Evolutionary conservation across 2,888 invertebrate genomes (phyloP).

Genomic region (Lasioglossum leucozonium): DNA sequence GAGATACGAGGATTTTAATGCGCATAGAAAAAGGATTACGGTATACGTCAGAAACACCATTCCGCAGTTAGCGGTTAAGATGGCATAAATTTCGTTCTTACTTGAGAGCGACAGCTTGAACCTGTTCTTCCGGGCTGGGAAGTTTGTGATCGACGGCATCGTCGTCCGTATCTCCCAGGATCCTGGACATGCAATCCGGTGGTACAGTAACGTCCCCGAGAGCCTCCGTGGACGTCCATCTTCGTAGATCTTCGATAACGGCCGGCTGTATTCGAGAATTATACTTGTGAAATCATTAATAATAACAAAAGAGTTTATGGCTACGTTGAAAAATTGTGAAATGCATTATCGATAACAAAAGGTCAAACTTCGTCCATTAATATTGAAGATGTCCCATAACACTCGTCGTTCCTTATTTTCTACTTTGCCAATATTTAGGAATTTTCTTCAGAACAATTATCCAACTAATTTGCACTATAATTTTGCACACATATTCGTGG

Average conservation of each 20-base stretch:
- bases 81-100: conserved; percentile 84
- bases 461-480: no score
- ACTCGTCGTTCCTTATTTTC: no score
- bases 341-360: no score
- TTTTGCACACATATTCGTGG: no score
- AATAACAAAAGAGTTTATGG: no score
- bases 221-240: conserved; percentile 94
- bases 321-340: no score
- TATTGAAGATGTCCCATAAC: no score
- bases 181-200: conserved; percentile 91
- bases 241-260: conserved; percentile 91
- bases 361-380: no score
- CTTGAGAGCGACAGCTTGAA: conserved; percentile 93
- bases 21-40: background rate
- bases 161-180: conserved; percentile 86
- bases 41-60: background rate
- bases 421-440: no score
- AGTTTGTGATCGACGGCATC: conserved; percentile 93
- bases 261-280: conserved; percentile 88
- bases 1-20: background rate
- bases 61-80: conserved; percentile 33
- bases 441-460: no score
- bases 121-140: conserved; percentile 95
- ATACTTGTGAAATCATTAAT: conserved; percentile 18
- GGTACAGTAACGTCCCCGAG: conserved; percentile 93